Base-by-base conservation (phyloP, 2,797 vertebrate genomes). In the Acomys russatus region DNA sequence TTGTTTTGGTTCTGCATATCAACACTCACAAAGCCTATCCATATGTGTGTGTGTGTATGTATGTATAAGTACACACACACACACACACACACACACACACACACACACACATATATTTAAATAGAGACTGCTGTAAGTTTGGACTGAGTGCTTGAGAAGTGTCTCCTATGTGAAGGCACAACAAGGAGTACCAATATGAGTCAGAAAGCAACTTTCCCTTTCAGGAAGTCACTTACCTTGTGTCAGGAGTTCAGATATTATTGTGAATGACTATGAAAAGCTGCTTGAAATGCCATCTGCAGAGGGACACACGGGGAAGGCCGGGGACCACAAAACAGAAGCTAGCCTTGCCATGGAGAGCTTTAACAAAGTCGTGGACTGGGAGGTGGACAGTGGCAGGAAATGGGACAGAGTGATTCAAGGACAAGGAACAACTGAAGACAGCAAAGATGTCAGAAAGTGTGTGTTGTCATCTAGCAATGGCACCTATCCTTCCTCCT, bases 371-470 rank as follows among this genome's bases (percentile, higher is more conserved):
- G n/a, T 68, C 70, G 44, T 66, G 33, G 35, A 35, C 92, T 64
- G 77, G 56, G 78, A 77, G 35, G 79, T 64, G 1, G 80, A 82
- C 35, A n/a, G 64, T 88, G 49, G 18, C 30, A 87, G 11, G 70
- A 79, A 85, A 84, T 33, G 25, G 28, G 33, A 25, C 63, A 85
- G 33, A 77, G 3, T 78, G 9, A 82, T 89, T 88, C 3, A 28
- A 91, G 10, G 80, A 89, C 6, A 80, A 59, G 61, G 49, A 76
- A 90, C 17, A 88, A 64, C 30, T 51, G 78, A 91, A 88, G 18
- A 88, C 91, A 87, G 1, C 63, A 70, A 25, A n/a, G 33, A 94
- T 91, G 25, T 88, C 28, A 22, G 78, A 92, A 92, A 56, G 79
- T 23, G 2, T 64, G 33, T 76, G 38, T 70, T 23, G 77, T 90